Base-by-base conservation (phyloP, 1,140 invertebrate genomes). In the Drosophila bipectinata region DNA sequence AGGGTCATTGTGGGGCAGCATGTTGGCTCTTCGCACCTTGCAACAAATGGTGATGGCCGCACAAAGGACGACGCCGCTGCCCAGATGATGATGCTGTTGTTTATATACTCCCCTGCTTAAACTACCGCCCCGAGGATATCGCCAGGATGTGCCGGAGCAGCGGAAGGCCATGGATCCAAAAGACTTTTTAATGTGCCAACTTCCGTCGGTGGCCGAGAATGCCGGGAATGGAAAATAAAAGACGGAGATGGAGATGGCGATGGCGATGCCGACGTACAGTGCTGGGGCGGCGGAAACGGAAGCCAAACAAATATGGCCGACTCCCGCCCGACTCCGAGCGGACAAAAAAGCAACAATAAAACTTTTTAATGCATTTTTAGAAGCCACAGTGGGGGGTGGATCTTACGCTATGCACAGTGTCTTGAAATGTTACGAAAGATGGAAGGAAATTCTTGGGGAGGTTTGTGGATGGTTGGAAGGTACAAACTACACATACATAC, bases 231-330 rank as follows among this genome's bases (percentile, higher is more conserved):
- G 26, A 64, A 32, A 30, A 18, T 30, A 67, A 61, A 64, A 28
- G 34, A 18, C 54, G 61, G 53, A 47, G 71, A n/a, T 56, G 61
- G 53, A 47, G 71, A 62, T 48, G 57, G 47, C 48, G 71, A 58
- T 30, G 60, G 51, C 28, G 48, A 58, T 30, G 60, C 45, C 28
- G 48, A 64, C 53, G 53, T 44, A 56, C 41, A 26, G 41, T 45
- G 34, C 74, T 55, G 56, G 26, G 5, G 26, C 59, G 69, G 55
- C 80, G 80, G 81, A 84, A 84, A 80, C 80, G 81, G 80, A 84
- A 84, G 81, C 67, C 80, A 84, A 84, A 84, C 80, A 84, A 84
- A 84, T 85, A 84, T 85, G 80, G 80, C 80, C 72, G 79, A 62
- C 73, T 45, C 73, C 77, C 62, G 62, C 54, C 44, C 34, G 18